Evolutionary conservation across 2,797 vertebrate genomes (phyloP).

Genomic region (Micropoecilia bifurca): DNA sequence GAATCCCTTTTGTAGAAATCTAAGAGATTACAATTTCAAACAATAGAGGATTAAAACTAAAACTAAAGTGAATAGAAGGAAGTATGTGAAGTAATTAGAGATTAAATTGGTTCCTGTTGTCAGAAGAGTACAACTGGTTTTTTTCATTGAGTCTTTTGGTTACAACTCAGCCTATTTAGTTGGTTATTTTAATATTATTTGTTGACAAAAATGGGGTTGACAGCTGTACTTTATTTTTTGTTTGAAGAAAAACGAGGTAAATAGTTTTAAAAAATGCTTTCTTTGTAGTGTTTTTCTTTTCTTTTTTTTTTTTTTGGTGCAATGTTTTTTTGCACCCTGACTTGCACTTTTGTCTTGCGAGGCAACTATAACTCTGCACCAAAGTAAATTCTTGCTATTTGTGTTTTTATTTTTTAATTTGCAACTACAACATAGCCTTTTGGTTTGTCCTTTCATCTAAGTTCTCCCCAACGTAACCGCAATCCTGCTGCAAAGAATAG

Average conservation of each 20-base stretch:
- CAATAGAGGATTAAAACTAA: not conserved
- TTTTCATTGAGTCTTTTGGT: not conserved
- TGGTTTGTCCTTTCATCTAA: constrained; percentile 61
- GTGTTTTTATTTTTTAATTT: constrained; percentile 28
- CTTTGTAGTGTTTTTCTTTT: constrained; percentile 36
- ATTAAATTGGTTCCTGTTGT: constrained; percentile 3
- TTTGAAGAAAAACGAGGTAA: constrained; percentile 10
- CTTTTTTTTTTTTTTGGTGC: constrained; percentile 34
- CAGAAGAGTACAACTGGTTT: not conserved
- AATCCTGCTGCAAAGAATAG: constrained; percentile 67
- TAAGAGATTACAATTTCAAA: constrained; percentile 2
- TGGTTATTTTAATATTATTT: not conserved
- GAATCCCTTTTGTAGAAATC: not conserved
- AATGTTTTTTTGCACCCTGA: constrained; percentile 49
- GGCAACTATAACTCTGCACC: constrained; percentile 46
- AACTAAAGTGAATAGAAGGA: not conserved
- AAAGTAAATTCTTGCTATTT: constrained; percentile 45
- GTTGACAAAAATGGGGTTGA: not conserved
- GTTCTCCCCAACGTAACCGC: constrained; percentile 26
- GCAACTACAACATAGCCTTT: constrained; percentile 52
- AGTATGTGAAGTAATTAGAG: not conserved
- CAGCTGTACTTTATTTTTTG: not conserved
- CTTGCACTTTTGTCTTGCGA: constrained; percentile 53
- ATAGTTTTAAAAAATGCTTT: constrained; percentile 26
- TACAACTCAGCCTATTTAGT: not conserved